Conservation (phyloP, 2,888 invertebrate genomes). For the Callosobruchus maculatus region DNA sequence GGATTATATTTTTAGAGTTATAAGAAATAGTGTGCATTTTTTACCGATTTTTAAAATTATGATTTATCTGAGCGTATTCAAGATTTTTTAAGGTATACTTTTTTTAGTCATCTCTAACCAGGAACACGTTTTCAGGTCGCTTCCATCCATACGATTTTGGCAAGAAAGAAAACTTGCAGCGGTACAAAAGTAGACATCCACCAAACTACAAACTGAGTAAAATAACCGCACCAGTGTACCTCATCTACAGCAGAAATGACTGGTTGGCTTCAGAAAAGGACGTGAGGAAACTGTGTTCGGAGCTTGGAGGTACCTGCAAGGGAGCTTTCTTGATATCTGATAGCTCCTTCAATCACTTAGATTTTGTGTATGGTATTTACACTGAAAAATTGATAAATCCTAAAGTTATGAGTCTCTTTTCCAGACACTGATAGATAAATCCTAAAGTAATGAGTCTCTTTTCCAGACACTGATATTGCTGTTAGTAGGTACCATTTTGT, state of each 20-base stretch:
- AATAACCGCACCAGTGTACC: conserved; percentile 46
- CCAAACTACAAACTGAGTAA: conserved; percentile 47
- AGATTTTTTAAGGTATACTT: too few relatives aligned
- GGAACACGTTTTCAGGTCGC: conserved; percentile 5
- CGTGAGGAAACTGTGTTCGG: conserved; percentile 35
- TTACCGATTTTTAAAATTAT: too few relatives aligned
- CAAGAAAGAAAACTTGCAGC: conserved; percentile 21
- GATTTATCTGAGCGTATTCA: too few relatives aligned
- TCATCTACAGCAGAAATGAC: conserved; percentile 52
- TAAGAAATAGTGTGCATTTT: too few relatives aligned
- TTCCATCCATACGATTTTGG: conserved; percentile 58
- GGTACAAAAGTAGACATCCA: conserved; percentile 42
- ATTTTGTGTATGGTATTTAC: conserved; percentile 40
- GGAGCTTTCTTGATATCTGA: conserved; percentile 31
- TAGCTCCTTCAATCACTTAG: conserved; percentile 40
- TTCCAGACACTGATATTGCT: conserved; percentile 11
- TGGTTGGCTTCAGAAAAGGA: conserved; percentile 46
- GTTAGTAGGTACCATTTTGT: neutral
- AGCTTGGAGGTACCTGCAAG: conserved; percentile 31
- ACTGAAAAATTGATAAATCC: conserved; percentile 35
- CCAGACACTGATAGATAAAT: conserved; percentile 37
- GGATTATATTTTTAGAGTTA: too few relatives aligned
- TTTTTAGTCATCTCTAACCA: too few relatives aligned
- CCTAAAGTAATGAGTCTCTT: conserved; percentile 33
- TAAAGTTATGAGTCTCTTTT: conserved; percentile 33